These are phyloP conservation scores for Puffinus mauretanicus DNA, from an alignment of 2,113 vertebrate genomes.

Conservation along the genomic window DNA sequence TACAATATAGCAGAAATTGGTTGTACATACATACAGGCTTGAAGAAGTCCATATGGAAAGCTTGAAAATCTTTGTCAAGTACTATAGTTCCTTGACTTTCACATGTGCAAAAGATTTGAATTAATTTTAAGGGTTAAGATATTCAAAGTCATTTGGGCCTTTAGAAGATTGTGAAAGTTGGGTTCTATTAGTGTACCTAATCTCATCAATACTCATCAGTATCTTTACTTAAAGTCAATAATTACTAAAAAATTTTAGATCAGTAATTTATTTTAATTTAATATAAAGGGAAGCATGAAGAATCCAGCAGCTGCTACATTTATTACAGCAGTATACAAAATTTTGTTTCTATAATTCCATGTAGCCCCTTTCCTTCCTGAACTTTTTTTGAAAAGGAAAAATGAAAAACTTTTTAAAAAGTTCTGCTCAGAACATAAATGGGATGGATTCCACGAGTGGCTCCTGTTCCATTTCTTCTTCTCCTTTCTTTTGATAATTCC, in stretches of 20 bases:
- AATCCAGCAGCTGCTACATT: not conserved
- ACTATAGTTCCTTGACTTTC: slow-evolving; percentile 23
- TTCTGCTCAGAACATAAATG: not conserved
- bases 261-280: not conserved
- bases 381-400: not conserved
- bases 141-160: not conserved
- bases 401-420: not conserved
- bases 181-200: not conserved
- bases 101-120: slow-evolving; percentile 6
- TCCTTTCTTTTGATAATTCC: not conserved
- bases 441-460: not conserved
- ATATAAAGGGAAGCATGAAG: not conserved
- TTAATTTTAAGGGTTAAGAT: not conserved
- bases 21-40: not conserved
- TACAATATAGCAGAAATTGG: slow-evolving; percentile 8
- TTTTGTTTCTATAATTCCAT: not conserved
- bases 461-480: not conserved
- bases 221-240: not conserved
- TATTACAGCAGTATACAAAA: not conserved
- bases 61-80: slow-evolving; percentile 30
- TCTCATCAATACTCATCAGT: not conserved
- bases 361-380: not conserved
- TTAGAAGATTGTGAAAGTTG: not conserved
- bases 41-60: slow-evolving; percentile 41
- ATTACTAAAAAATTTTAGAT: not conserved